Conservation (phyloP, 2,797 vertebrate species). For the Hozukius guyotensis region DNA sequence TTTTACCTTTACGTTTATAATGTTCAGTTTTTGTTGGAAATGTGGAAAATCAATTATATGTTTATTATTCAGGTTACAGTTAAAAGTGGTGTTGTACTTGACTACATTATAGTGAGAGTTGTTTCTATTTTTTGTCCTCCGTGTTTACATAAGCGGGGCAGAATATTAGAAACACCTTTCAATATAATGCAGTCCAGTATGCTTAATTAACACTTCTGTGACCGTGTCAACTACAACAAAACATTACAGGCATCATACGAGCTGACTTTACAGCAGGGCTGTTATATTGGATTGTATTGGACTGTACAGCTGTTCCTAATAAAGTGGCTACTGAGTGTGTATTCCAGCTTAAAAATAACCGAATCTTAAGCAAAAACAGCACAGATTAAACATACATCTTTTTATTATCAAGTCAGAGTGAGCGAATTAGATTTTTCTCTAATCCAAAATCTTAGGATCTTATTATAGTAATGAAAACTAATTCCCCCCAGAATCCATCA, state of each 20-base stretch:
- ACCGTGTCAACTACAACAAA: neutral
- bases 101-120: neutral
- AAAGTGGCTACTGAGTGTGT: neutral
- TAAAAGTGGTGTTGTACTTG: neutral
- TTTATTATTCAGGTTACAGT: neutral
- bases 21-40: neutral
- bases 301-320: neutral
- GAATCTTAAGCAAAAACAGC: neutral
- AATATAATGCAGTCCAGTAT: too few relatives aligned
- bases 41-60: neutral
- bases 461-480: conserved; percentile 39
- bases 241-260: neutral
- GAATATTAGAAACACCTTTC: neutral
- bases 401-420: neutral
- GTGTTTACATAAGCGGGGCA: too few relatives aligned
- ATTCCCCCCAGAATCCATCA: conserved; percentile 28
- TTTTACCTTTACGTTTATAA: neutral
- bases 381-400: neutral
- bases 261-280: neutral
- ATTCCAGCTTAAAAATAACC: neutral
- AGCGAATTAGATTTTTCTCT: conserved; percentile 18
- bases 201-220: neutral
- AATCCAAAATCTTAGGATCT: conserved; percentile 27
- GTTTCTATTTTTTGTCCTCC: neutral
- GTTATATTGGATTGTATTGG: neutral